Base-by-base conservation (phyloP, 2,113 vertebrate species). In the Macrotus californicus region DNA sequence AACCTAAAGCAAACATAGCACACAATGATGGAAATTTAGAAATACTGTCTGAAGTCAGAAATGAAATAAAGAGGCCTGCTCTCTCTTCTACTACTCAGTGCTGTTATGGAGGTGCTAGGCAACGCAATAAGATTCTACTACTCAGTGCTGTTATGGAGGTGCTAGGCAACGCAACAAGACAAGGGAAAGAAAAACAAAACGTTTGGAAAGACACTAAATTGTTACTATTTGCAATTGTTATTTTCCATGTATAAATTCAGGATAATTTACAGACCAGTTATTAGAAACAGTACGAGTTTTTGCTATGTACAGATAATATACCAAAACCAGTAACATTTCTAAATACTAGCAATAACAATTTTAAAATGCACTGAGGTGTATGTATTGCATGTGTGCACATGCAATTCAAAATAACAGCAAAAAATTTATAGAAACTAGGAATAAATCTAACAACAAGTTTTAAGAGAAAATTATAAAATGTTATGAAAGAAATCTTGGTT, bases 381-480 rank as follows among this genome's bases (percentile, higher is more conserved):
- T n/a, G n/a, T n/a, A n/a, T n/a, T n/a, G n/a, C n/a, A n/a, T n/a
- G 0, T 59, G 14, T 31, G 0, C 6, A 34, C 14, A 54, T 54
- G 43, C 5, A 73, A 75, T 54, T 93, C 59, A 93, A 36, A 75
- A 54, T 7, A 75, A 56, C 31, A 61, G 21, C 46, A 85, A 91
- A 61, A 80, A 43, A 14, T 19, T 39, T 75, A 59, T 85, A 7
- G 41, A 77, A 64, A 19, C 39, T 39, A 83, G 16, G 16, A 79
- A 80, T 73, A 87, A 50, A 83, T 75, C 54, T 80, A 90, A 54
- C n/a, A 73, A 93, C 91, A 41, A 8, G 1, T 21, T 82, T 96
- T 80, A 83, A 87, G 34, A 89, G 22, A 84, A 43, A 85, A 92
- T 91, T 80, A 88, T 54, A 91, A 95, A 95, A 61, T 54, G 31